phyloP scores from a whole-genome alignment of 2,888 invertebrate genomes.

The Cataglyphis albicans region DNA sequence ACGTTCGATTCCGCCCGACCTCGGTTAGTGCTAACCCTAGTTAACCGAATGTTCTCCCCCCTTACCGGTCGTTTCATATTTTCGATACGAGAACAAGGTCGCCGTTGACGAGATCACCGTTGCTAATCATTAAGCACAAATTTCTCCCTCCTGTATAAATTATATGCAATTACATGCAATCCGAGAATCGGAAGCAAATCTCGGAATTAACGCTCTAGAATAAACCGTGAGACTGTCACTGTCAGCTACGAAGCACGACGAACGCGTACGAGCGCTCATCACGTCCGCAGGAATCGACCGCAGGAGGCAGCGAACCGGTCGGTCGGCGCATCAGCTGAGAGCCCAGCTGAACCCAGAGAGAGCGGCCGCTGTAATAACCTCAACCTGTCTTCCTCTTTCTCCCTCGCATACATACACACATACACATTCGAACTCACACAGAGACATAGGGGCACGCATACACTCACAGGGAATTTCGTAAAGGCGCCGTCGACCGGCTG shows the following conservation, averaged over 20 bases:
- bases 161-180: constrained; percentile 5
- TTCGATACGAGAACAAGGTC: neutral
- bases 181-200: neutral
- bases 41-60: constrained; percentile 23
- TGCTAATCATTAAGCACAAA: neutral
- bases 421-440: neutral
- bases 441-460: neutral
- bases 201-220: neutral
- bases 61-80: neutral
- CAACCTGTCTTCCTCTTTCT: constrained; percentile 62
- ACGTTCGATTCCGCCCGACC: constrained; percentile 44
- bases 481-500: constrained; percentile 20
- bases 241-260: constrained; percentile 6
- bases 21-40: constrained; percentile 42
- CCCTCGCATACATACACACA: constrained; percentile 2
- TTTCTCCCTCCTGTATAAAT: neutral
- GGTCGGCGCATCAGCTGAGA: constrained; percentile 83
- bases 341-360: constrained; percentile 81
- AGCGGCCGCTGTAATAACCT: constrained; percentile 75
- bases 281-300: constrained; percentile 34
- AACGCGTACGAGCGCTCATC: constrained; percentile 1
- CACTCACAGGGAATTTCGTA: constrained; percentile 25
- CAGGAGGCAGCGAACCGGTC: constrained; percentile 70
- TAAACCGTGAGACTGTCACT: constrained; percentile 11
- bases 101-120: neutral